Percentiles rank a stretch among this genome's conserved stretches.
These are phyloP conservation scores for Dermochelys coriacea DNA, from an alignment of 2,797 vertebrate species.

Conservation along the genomic window DNA sequence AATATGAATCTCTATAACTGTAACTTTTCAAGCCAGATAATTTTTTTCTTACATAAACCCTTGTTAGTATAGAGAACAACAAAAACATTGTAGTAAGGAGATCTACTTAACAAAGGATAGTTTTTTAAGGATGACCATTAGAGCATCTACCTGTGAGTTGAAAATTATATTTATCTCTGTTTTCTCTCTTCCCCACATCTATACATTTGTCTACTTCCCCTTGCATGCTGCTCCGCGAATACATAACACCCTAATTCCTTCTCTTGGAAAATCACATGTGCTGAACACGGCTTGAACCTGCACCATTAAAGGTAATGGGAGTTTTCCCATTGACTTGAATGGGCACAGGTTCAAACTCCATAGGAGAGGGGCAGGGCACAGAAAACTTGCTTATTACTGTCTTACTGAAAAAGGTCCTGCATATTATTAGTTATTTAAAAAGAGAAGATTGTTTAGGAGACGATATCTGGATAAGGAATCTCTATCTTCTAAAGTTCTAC, in stretches of 20 bases:
- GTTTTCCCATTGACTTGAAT: neutral
- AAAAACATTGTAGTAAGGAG: neutral
- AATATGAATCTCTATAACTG: neutral
- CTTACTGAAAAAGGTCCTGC: neutral
- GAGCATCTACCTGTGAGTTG: neutral
- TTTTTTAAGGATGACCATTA: neutral
- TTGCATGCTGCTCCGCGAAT: neutral
- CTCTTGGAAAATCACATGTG: neutral
- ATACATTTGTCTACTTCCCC: neutral
- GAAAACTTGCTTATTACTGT: neutral
- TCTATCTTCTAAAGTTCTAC: neutral
- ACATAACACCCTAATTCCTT: neutral
- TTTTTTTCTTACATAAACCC: neutral
- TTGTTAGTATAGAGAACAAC: neutral
- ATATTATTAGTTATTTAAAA: neutral
- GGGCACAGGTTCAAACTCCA: neutral
- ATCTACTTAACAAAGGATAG: neutral
- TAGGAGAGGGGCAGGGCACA: neutral
- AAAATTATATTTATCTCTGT: fast-evolving
- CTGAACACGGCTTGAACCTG: neutral
- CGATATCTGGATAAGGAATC: neutral
- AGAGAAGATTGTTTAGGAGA: neutral
- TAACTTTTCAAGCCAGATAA: neutral
- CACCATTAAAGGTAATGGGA: neutral
- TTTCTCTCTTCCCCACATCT: neutral